Evolutionary conservation across 1,140 invertebrate genomes (phyloP), one percentile per base, ranked within the genome.

Genomic region (Drosophila asahinai): DNA sequence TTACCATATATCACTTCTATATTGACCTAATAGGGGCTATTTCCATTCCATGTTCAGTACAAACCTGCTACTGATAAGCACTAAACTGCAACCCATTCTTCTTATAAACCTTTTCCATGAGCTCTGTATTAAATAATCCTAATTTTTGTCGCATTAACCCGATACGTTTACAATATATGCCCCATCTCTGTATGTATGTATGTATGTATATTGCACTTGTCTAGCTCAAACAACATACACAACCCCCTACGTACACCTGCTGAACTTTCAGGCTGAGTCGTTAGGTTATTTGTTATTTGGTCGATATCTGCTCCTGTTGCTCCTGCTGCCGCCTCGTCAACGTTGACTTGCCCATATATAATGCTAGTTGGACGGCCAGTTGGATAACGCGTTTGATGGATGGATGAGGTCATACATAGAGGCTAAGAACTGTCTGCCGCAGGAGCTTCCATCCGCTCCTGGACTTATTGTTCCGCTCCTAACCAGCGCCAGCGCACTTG

Each of bases 281-380:
- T 47, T 61, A 49, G 51, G 52, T 63, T 61, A 59, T 48, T 66
- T 63, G 66, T 83, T 86, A 82, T 86, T 86, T 84, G 83, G 84
- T 86, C 83, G 83, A 87, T 87, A 70, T 25, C 19, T 42, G 58
- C 52, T 77, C 57, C 63, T 65, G 62, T 70, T 62, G 71, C 48
- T 81, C 43, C n/a, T 71, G 38, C 30, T 67, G 30, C 64, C 73
- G 64, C 58, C 65, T 36, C 61, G 47, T 63, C 49, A 58, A 58
- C 64, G 42, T 73, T 61, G 54, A 72, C 67, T 72, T 49, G 66
- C 66, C 60, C 67, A 74, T 77, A 78, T 63, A 66, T 55, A 54
- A 49, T 49, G 64, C 77, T 73, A 74, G 71, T 49, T 52, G 57
- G 78, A 48, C 42, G 59, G 38, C 42, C 52, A 48, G 38, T 58